phyloP scores from a whole-genome alignment of 1,140 invertebrate species.

The Drosophila sulfurigaster region DNA sequence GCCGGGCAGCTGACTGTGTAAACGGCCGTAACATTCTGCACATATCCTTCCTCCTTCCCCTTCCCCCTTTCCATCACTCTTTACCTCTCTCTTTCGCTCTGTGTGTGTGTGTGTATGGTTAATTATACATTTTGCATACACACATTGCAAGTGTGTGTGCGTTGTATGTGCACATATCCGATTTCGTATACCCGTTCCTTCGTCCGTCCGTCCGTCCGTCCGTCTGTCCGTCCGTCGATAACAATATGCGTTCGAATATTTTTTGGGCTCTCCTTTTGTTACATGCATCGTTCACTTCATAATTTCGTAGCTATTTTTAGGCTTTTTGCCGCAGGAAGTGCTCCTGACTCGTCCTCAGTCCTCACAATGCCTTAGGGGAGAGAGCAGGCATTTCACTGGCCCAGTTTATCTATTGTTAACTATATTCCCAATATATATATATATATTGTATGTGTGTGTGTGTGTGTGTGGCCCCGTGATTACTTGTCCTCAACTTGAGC shows the following conservation, averaged over 20 bases:
- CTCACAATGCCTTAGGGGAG: constrained; percentile 47
- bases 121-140: constrained; percentile 77
- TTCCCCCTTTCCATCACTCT: too few species aligned
- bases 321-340: constrained; percentile 61
- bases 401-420: constrained; percentile 58
- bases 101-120: constrained; percentile 65
- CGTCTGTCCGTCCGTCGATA: constrained; percentile 58
- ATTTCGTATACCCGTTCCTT: constrained; percentile 48
- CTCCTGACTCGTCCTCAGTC: constrained; percentile 29
- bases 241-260: constrained; percentile 73
- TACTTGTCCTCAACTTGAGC: background rate
- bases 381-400: constrained; percentile 10
- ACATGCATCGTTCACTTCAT: constrained; percentile 53
- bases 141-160: constrained; percentile 23
- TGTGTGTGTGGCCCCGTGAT: background rate
- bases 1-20: constrained; percentile 68
- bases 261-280: constrained; percentile 46
- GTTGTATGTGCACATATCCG: constrained; percentile 64
- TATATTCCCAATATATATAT: too few species aligned
- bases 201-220: constrained; percentile 13
- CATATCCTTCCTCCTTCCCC: constrained; percentile 30
- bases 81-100: background rate
- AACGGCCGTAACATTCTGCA: constrained; percentile 74
- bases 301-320: constrained; percentile 70
- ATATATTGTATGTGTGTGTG: too few species aligned